A percentile compares a stretch with the other conserved stretches of the same genome.
Evolutionary conservation across 1,140 invertebrate species (phyloP).

Genomic region (Spodoptera frugiperda): DNA sequence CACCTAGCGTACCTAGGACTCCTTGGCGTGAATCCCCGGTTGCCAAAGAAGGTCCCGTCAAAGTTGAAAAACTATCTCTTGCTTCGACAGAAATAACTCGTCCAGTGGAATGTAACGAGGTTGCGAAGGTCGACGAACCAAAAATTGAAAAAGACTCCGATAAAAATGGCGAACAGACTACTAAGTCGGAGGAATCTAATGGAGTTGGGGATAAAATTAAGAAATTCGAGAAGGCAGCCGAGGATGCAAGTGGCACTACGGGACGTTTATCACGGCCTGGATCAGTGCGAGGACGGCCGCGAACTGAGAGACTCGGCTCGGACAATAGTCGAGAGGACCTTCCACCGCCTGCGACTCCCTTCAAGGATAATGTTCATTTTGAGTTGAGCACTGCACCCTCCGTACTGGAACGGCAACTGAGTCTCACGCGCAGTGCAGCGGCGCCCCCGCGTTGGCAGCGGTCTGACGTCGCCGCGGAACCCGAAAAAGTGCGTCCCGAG

Average conservation of each 20-base stretch:
- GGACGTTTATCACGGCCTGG: slow-evolving; percentile 73
- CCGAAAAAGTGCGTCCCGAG: slow-evolving; percentile 60
- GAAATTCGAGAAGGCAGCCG: slow-evolving; percentile 80
- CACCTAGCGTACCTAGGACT: neutral
- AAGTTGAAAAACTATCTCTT: slow-evolving; percentile 69
- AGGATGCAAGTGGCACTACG: slow-evolving; percentile 66
- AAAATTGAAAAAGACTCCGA: slow-evolving; percentile 54
- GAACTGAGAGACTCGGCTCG: slow-evolving; percentile 68
- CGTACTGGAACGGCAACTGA: slow-evolving; percentile 64
- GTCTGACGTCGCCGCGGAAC: slow-evolving; percentile 62
- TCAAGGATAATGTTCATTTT: slow-evolving; percentile 73
- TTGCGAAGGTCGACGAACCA: neutral
- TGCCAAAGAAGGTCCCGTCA: slow-evolving; percentile 62
- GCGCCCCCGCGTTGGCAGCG: slow-evolving; percentile 68
- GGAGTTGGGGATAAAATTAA: slow-evolving; percentile 82
- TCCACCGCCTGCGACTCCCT: slow-evolving; percentile 74
- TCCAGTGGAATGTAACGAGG: slow-evolving; percentile 50
- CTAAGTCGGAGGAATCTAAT: slow-evolving; percentile 69
- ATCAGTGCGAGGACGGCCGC: slow-evolving; percentile 69
- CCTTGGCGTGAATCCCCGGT: slow-evolving; percentile 45
- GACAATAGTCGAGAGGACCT: slow-evolving; percentile 70
- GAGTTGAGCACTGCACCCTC: slow-evolving; percentile 51
- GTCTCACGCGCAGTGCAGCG: slow-evolving; percentile 58
- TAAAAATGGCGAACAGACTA: slow-evolving; percentile 40
- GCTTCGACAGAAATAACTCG: slow-evolving; percentile 52